Percentiles rank a stretch among this genome's conserved stretches.
Conservation (phyloP, 2,888 invertebrate genomes). For the Spisula solida region DNA sequence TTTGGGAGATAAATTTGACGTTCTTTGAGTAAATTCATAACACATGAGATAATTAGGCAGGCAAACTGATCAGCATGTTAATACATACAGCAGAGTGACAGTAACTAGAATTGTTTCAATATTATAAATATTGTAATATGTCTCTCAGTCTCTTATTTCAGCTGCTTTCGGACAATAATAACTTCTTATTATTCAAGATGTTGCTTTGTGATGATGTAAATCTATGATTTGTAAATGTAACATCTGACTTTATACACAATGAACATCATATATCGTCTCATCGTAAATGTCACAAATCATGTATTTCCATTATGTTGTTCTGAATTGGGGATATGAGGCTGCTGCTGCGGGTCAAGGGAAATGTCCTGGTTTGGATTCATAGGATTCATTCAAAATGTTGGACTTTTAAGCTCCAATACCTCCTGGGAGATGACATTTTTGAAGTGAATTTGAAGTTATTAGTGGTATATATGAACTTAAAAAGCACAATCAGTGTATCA, state of each 20-base stretch:
- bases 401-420: too few relatives aligned
- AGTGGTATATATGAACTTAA: too few relatives aligned
- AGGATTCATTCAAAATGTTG: too few relatives aligned
- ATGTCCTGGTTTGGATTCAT: too few relatives aligned
- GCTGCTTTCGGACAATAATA: neutral
- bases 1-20: neutral
- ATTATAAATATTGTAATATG: slow-evolving; percentile 1
- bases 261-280: neutral
- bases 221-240: neutral
- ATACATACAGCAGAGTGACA: slow-evolving; percentile 16
- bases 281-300: neutral
- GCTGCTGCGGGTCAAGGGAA: too few relatives aligned
- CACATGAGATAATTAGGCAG: neutral
- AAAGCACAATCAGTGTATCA: too few relatives aligned
- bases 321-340: too few relatives aligned
- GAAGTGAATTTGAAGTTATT: too few relatives aligned
- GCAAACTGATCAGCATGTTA: neutral
- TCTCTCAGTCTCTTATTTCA: neutral
- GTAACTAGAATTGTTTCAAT: slow-evolving; percentile 16
- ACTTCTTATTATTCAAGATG: neutral
- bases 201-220: neutral
- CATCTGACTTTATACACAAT: neutral
- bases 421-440: too few relatives aligned
- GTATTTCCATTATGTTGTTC: neutral
- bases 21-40: neutral